Percentiles rank a stretch among this genome's conserved stretches.
Conservation (phyloP, 2,797 vertebrate species). For the Chaenodraco wilsoni region DNA sequence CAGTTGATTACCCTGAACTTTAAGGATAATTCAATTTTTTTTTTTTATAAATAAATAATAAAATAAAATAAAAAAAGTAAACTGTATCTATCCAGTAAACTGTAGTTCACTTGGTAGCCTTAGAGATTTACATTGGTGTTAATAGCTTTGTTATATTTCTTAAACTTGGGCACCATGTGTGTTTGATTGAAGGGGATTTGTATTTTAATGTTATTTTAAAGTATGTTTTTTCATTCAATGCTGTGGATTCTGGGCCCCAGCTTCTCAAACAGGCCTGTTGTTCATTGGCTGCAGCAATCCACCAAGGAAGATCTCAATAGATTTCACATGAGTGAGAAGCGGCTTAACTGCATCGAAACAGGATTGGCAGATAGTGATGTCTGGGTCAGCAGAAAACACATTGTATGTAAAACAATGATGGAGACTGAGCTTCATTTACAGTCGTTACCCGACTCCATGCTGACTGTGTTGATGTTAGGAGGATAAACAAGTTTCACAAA, state of each 20-base stretch:
- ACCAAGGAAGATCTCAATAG: constrained; percentile 25
- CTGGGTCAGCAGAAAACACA: constrained; percentile 44
- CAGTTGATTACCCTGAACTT: too few relatives aligned
- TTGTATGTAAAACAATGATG: constrained; percentile 44
- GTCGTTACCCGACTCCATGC: constrained; percentile 35
- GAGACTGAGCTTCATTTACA: constrained; percentile 34
- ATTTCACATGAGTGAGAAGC: constrained; percentile 50
- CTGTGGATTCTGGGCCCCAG: not conserved
- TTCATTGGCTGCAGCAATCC: constrained; percentile 2
- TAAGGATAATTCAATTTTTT: too few relatives aligned
- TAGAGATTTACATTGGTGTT: not conserved
- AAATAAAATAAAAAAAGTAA: too few relatives aligned
- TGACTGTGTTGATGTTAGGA: constrained; percentile 24
- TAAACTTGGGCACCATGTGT: not conserved
- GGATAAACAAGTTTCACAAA: constrained; percentile 46
- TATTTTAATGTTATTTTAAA: not conserved
- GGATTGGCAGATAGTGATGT: constrained; percentile 61
- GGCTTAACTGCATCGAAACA: constrained; percentile 58
- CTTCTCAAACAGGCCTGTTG: not conserved
- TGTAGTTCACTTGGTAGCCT: not conserved
- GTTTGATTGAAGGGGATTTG: not conserved
- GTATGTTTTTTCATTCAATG: not conserved
- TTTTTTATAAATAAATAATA: too few relatives aligned
- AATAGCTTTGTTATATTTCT: not conserved
- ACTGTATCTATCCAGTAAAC: too few relatives aligned